Conservation (phyloP, 2,797 vertebrate species). For the Erithacus rubecula region DNA sequence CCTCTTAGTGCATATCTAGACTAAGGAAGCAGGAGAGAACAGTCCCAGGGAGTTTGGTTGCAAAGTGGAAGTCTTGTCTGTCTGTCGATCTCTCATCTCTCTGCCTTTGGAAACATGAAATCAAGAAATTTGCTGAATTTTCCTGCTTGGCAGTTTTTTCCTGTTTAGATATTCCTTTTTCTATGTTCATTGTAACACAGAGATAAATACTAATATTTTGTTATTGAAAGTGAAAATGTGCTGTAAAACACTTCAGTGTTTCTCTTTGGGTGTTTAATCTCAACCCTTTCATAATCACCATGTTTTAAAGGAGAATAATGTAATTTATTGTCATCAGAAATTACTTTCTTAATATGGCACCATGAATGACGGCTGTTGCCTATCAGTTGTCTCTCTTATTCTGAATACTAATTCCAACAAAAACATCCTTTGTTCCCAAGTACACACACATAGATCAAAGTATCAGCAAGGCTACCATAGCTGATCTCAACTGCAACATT, state of each 20-base stretch:
- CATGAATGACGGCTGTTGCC: background rate
- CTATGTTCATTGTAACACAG: background rate
- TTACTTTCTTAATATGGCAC: background rate
- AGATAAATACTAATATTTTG: background rate
- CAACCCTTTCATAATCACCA: background rate
- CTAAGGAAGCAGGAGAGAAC: background rate
- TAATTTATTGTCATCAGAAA: background rate
- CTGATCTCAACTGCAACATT: background rate
- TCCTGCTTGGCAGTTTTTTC: background rate
- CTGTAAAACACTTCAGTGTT: background rate
- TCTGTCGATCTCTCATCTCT: background rate
- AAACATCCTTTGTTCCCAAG: background rate
- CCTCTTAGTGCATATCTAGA: background rate
- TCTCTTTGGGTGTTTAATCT: background rate
- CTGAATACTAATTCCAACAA: background rate
- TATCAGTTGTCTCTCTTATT: background rate
- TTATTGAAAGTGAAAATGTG: background rate
- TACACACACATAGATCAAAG: background rate
- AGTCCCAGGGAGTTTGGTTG: background rate
- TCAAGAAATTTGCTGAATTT: background rate
- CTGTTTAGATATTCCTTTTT: background rate
- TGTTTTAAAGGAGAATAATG: background rate
- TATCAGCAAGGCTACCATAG: background rate
- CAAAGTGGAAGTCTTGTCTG: background rate
- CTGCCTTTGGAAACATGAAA: background rate